Conservation (phyloP, 2,797 vertebrate genomes). For the Galagoides demidoff region DNA sequence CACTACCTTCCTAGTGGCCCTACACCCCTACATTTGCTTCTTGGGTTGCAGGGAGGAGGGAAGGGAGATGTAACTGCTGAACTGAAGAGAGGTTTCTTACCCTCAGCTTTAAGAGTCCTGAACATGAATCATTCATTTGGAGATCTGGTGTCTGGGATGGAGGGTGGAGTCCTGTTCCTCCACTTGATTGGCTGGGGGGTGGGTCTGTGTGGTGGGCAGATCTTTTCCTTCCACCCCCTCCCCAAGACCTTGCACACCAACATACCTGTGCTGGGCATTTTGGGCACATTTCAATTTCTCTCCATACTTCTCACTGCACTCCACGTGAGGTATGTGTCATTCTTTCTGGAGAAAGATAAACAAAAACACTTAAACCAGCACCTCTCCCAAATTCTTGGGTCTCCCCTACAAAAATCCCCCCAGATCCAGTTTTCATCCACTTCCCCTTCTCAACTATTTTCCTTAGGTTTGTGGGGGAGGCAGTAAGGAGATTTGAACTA, state of each 20-base stretch:
- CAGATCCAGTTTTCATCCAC: neutral
- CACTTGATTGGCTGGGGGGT: neutral
- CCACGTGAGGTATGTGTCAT: neutral
- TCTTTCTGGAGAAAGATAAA: neutral
- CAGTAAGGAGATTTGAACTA: neutral
- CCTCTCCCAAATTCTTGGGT: neutral
- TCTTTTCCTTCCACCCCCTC: neutral
- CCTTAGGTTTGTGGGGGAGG: neutral
- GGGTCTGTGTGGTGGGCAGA: neutral
- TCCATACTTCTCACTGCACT: neutral
- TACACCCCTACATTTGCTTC: neutral
- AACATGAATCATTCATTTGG: constrained; percentile 78
- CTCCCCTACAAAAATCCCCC: neutral
- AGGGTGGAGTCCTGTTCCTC: neutral
- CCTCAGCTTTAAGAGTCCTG: constrained; percentile 43
- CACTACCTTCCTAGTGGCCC: neutral
- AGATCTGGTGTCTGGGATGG: constrained; percentile 70
- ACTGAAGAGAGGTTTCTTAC: constrained; percentile 46
- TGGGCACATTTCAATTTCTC: neutral
- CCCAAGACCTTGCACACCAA: neutral
- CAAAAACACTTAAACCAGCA: neutral
- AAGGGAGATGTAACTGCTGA: neutral
- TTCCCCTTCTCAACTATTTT: neutral
- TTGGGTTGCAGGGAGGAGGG: neutral
- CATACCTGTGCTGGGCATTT: neutral